These are phyloP conservation scores for Aricia agestis DNA, from an alignment of 1,140 invertebrate genomes.

Conservation along the genomic window DNA sequence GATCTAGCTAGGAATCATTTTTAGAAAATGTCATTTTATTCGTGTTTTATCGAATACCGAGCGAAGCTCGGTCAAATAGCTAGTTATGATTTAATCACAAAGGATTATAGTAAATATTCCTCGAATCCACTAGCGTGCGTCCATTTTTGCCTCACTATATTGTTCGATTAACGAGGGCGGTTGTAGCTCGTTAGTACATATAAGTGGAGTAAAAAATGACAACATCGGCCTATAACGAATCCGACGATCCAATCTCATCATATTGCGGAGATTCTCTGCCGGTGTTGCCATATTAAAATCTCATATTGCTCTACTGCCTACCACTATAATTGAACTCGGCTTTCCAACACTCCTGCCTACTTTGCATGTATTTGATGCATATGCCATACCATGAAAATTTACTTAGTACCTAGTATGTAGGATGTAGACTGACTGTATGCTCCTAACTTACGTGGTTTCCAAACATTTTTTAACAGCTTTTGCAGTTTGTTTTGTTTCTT, in stretches of 20 bases:
- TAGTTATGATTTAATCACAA: too few relatives aligned
- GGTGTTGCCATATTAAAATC: neutral
- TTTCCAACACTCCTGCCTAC: neutral
- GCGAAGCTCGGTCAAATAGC: too few relatives aligned
- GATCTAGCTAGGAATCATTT: too few relatives aligned
- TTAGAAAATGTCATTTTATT: too few relatives aligned
- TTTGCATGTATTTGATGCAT: neutral
- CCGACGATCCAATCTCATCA: neutral
- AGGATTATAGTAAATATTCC: neutral
- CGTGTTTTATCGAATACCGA: too few relatives aligned
- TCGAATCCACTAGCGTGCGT: neutral
- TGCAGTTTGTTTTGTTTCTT: too few relatives aligned
- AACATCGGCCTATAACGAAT: neutral
- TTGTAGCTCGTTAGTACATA: conserved; percentile 2
- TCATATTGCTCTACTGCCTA: neutral
- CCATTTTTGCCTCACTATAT: neutral
- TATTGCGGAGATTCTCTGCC: conserved; percentile 8
- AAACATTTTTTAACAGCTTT: too few relatives aligned
- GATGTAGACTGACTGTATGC: too few relatives aligned
- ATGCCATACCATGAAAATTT: too few relatives aligned
- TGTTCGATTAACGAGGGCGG: neutral
- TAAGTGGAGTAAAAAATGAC: conserved; percentile 5
- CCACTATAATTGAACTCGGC: neutral
- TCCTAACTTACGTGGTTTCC: too few relatives aligned
- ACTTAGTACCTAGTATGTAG: too few relatives aligned